Evolutionary conservation across 2,797 vertebrate genomes (phyloP), one percentile per base, ranked within the genome.

Genomic region (Rhadinocentrus ornatus): DNA sequence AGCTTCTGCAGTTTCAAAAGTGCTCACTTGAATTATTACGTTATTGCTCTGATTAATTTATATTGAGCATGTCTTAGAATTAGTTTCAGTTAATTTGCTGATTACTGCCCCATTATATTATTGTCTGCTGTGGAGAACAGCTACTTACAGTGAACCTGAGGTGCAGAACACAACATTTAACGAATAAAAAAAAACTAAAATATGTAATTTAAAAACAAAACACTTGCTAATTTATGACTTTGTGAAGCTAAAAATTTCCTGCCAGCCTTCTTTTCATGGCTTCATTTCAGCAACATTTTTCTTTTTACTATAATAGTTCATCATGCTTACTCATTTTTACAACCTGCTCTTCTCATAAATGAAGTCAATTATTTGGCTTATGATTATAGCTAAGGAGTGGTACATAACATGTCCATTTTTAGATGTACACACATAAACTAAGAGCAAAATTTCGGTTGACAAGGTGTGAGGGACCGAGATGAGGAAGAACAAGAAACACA

Each of bases 11-110:
- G 18, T 53, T 53, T 13, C 22, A 10, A 7, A 39, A 55, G 26
- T 27, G 27, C 15, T 13, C 6, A 24, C 34, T 6, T 37, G 3
- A 35, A 7, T 7, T 37, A 39, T 16, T 39, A 3, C 54, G 18
- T 8, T 34, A 37, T 16, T 54, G 52, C 22, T 27, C 52, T 54
- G 52, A 54, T 54, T 15, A 27, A 54, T 29, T 16, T 54, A 27
- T 54, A 54, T 54, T 29, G 52, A 54, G 52, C 52, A 16, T 54
- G 52, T 54, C 52, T 24, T 7, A 54, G 11, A 54, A 54, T 54
- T 27, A 54, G 52, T 27, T 26, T 27, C 26, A 54, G 26, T 29
- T 54, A 26, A 54, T 54, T 54, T 54, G 22, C 24, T 50, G 48
- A 24, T 18, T 2, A 46, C 41, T 46, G 41, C 41, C n/a, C 48